phyloP scores from a whole-genome alignment of 2,797 vertebrate species.

The Anas bernieri region DNA sequence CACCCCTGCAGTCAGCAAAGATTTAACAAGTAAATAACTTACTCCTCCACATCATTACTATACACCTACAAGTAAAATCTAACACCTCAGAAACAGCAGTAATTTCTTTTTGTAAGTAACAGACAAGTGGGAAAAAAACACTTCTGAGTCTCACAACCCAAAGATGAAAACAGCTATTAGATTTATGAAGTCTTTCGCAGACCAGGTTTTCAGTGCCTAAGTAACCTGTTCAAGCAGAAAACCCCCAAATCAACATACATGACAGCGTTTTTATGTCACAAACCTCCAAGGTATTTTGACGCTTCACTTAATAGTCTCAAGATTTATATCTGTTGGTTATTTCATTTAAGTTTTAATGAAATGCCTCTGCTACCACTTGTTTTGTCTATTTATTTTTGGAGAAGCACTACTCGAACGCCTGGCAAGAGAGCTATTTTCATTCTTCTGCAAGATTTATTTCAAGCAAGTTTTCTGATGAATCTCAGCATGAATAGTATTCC shows the following conservation, averaged over 20 bases:
- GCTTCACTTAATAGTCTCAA: neutral
- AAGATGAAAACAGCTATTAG: constrained; percentile 36
- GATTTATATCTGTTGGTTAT: constrained; percentile 29
- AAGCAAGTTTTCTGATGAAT: constrained; percentile 7
- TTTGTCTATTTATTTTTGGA: constrained; percentile 20
- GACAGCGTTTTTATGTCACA: constrained; percentile 12
- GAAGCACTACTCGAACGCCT: neutral
- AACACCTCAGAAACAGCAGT: constrained; percentile 21
- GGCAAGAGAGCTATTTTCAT: constrained; percentile 1
- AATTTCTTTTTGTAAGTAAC: neutral
- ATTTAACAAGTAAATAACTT: constrained; percentile 55
- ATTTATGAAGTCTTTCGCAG: constrained; percentile 19
- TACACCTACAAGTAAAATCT: constrained; percentile 25
- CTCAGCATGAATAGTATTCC: constrained; percentile 8
- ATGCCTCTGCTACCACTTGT: neutral
- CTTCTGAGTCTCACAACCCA: neutral
- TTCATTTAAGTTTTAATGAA: constrained; percentile 46
- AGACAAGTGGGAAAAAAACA: neutral
- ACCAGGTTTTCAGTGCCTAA: constrained; percentile 5
- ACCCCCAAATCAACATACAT: constrained; percentile 1
- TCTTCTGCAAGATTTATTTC: constrained; percentile 43
- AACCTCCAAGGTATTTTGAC: constrained; percentile 25
- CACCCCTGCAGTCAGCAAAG: constrained; percentile 34
- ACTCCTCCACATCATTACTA: constrained; percentile 52
- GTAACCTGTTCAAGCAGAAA: constrained; percentile 34